Evolutionary conservation across 1,140 invertebrate species (phyloP).

Genomic region (Eriocheir sinensis): DNA sequence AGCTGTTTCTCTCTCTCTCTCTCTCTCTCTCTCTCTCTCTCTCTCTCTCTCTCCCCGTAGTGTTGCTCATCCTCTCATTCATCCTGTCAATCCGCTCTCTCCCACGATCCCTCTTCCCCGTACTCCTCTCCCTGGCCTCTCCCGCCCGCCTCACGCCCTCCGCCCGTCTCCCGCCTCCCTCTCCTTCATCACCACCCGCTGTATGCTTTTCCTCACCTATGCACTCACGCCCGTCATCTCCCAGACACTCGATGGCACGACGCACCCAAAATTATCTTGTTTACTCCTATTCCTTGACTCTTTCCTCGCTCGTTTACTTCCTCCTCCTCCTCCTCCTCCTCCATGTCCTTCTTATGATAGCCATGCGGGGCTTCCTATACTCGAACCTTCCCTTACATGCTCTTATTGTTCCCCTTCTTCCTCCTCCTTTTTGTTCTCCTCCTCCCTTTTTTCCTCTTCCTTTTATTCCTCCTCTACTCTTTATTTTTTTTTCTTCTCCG

Average conservation of each 20-base stretch:
- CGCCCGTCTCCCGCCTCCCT: neutral
- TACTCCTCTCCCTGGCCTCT: neutral
- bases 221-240: neutral
- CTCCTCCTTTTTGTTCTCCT: no score
- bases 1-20: neutral
- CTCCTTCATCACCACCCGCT: neutral
- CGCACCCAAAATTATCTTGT: neutral
- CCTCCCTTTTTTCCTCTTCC: no score
- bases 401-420: no score
- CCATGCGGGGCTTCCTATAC: no score
- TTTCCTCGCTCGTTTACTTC: no score
- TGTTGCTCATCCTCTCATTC: neutral
- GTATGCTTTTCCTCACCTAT: neutral
- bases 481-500: no score
- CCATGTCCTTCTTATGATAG: no score
- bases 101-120: neutral
- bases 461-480: no score
- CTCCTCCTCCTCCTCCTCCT: no score
- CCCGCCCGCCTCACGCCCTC: neutral
- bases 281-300: no score
- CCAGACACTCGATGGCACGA: constrained; percentile 29
- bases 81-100: neutral
- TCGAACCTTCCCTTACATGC: no score
- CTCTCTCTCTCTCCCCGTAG: neutral
- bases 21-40: neutral